Percentiles rank a stretch among this genome's conserved stretches.
Conservation (phyloP, 2,797 vertebrate species). For the Eospalax fontanierii region DNA sequence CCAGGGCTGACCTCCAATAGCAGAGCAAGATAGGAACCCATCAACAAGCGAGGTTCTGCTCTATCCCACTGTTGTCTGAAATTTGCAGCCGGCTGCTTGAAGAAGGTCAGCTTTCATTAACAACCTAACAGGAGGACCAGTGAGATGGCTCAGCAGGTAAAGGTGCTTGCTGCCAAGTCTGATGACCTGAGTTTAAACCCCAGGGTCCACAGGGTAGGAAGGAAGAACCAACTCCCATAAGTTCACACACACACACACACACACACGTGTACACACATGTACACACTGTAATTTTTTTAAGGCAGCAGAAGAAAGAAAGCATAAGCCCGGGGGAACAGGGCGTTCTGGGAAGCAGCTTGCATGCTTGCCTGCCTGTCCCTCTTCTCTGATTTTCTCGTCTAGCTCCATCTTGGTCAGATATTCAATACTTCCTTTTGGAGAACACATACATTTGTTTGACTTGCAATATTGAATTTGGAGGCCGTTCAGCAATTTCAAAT, state of each 20-base stretch:
- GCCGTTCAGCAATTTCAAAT: slow-evolving; percentile 78
- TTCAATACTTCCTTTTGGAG: slow-evolving; percentile 84
- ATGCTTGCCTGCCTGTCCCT: background rate
- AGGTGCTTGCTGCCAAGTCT: background rate
- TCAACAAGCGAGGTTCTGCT: background rate
- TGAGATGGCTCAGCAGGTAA: background rate
- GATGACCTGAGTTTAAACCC: background rate
- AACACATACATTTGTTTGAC: slow-evolving; percentile 80
- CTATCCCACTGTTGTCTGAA: background rate
- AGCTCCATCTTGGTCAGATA: slow-evolving; percentile 77
- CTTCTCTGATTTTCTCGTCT: background rate
- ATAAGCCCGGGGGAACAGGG: background rate
- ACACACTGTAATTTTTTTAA: background rate
- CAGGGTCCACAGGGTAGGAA: background rate
- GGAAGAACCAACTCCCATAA: background rate
- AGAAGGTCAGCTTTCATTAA: slow-evolving; percentile 61
- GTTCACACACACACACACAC: background rate
- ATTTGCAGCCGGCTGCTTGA: background rate
- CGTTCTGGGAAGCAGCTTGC: slow-evolving; percentile 27
- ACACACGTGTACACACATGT: background rate
- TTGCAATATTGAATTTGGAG: slow-evolving; percentile 83
- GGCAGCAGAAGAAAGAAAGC: slow-evolving; percentile 32
- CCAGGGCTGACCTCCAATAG: background rate
- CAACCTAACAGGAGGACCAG: background rate
- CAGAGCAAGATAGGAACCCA: background rate